A percentile compares a stretch with the other conserved stretches of the same genome.
Evolutionary conservation across 2,888 invertebrate species (phyloP).

Genomic region (Ditula angustiorana): DNA sequence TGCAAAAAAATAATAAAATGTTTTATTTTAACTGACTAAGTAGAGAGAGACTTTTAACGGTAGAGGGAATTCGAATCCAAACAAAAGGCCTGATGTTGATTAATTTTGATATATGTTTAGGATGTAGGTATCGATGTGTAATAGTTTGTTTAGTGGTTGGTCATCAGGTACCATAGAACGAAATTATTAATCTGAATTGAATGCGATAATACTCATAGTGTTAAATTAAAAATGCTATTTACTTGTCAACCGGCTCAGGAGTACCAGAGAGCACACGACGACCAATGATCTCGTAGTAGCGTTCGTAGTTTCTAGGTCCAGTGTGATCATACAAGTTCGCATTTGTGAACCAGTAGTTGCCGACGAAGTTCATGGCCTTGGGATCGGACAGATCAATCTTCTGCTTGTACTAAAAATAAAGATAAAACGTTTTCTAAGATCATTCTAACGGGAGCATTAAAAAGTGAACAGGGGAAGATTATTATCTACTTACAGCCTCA

Average conservation of each 20-base stretch:
- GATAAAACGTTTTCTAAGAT: background rate
- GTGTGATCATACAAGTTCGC: slow-evolving; percentile 72
- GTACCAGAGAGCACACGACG: slow-evolving; percentile 71
- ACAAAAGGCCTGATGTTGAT: too few species aligned
- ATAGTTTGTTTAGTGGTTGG: too few species aligned
- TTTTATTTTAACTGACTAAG: too few species aligned
- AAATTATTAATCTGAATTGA: too few species aligned
- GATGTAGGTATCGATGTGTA: too few species aligned
- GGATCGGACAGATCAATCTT: slow-evolving; percentile 64
- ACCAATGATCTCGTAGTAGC: slow-evolving; percentile 85
- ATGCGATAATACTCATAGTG: background rate
- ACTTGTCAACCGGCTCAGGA: slow-evolving; percentile 60
- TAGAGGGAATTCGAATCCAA: too few species aligned
- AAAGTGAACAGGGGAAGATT: background rate
- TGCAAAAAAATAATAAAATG: slow-evolving; percentile 51
- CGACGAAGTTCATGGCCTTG: slow-evolving; percentile 83
- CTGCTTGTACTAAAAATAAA: slow-evolving; percentile 59
- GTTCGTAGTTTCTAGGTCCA: slow-evolving; percentile 64
- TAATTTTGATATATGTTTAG: too few species aligned
- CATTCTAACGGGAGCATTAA: background rate
- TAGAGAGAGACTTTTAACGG: too few species aligned
- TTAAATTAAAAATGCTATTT: slow-evolving; percentile 44
- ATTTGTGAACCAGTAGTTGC: slow-evolving; percentile 85
- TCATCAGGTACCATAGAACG: too few species aligned
- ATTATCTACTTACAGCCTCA: slow-evolving; percentile 83